phyloP scores from a whole-genome alignment of 2,888 invertebrate genomes.

The Yponomeuta cagnagella region DNA sequence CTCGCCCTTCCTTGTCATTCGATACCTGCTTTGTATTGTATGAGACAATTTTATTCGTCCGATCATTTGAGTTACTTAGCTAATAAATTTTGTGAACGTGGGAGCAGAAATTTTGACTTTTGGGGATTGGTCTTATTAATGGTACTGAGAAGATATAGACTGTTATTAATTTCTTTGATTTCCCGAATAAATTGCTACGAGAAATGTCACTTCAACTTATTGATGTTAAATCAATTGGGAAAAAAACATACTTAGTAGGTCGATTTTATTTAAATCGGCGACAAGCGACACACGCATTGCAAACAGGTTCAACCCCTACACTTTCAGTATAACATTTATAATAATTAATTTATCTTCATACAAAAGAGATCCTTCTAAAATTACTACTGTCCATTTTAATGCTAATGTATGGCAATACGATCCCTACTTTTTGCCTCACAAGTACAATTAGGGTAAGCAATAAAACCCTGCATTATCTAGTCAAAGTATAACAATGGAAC shows the following conservation, averaged over 20 bases:
- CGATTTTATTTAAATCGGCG: not conserved
- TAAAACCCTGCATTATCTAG: slow-evolving; percentile 74
- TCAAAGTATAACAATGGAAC: slow-evolving; percentile 52
- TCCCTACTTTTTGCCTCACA: slow-evolving; percentile 54
- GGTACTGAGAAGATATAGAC: no score
- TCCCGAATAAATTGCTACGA: no score
- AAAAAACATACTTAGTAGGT: not conserved
- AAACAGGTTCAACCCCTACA: not conserved
- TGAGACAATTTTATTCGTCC: not conserved
- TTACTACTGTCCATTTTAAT: slow-evolving; percentile 49
- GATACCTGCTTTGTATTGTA: slow-evolving; percentile 14
- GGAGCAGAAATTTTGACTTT: no score
- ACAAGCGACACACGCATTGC: not conserved
- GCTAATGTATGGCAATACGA: slow-evolving; percentile 68
- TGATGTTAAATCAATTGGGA: no score
- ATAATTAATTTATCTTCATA: slow-evolving; percentile 59
- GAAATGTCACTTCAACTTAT: no score
- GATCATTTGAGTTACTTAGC: no score
- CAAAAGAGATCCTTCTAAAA: slow-evolving; percentile 38
- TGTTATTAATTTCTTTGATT: no score
- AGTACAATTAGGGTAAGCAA: slow-evolving; percentile 60
- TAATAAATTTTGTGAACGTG: not conserved
- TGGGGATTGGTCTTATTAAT: no score
- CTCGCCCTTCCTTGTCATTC: slow-evolving; percentile 19
- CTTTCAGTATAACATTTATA: slow-evolving; percentile 33